These are phyloP conservation scores for Monoplex corrugatus DNA, from an alignment of 2,888 invertebrate genomes.

Conservation along the genomic window DNA sequence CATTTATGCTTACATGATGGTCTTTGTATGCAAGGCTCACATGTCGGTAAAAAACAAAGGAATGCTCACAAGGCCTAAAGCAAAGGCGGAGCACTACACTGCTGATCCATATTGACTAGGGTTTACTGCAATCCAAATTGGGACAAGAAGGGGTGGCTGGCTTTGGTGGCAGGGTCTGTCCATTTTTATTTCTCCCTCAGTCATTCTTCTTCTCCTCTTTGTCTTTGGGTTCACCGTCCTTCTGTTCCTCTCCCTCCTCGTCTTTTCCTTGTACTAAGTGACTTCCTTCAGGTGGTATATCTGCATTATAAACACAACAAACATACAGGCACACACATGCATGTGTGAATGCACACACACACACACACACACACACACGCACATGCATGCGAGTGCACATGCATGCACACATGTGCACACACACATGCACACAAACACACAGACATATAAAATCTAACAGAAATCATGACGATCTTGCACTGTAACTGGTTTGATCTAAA, in stretches of 20 bases:
- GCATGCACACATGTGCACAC: not conserved
- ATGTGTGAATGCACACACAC: not conserved
- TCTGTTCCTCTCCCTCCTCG: not conserved
- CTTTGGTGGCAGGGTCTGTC: not conserved
- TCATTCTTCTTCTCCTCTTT: constrained; percentile 26
- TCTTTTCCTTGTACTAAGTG: not conserved
- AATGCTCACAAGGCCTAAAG: not conserved
- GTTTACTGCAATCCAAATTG: too few relatives aligned
- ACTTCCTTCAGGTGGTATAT: not conserved
- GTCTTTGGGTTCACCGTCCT: not conserved
- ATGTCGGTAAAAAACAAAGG: not conserved
- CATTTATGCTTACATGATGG: not conserved
- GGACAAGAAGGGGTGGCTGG: not conserved
- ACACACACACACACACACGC: not conserved
- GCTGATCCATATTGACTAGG: too few relatives aligned
- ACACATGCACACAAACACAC: not conserved
- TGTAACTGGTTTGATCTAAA: too few relatives aligned
- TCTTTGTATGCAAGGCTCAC: not conserved
- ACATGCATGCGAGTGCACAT: not conserved
- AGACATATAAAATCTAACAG: not conserved
- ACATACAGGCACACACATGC: not conserved
- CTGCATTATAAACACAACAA: not conserved
- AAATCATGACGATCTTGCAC: too few relatives aligned
- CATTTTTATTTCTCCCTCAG: not conserved
- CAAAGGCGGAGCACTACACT: not conserved